phyloP scores from a whole-genome alignment of 2,797 vertebrate genomes.

The Etheostoma nigrum region DNA sequence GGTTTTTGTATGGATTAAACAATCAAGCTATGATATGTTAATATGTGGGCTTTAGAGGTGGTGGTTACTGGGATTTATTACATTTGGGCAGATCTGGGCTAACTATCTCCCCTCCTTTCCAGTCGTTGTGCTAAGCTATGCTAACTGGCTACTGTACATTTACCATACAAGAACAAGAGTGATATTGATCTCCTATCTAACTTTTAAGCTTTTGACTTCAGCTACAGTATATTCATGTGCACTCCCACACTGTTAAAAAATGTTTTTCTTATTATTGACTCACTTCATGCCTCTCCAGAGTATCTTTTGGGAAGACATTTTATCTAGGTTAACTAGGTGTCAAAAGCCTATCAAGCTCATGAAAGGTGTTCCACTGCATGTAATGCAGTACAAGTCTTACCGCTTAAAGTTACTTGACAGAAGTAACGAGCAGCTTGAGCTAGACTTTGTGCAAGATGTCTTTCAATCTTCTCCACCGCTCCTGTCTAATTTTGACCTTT shows the following conservation, averaged over 20 bases:
- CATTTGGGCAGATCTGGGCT: background rate
- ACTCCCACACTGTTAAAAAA: background rate
- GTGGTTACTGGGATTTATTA: background rate
- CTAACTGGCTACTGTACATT: no score
- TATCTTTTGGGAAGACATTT: constrained; percentile 1
- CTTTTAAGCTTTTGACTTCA: background rate
- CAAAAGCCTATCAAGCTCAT: constrained; percentile 14
- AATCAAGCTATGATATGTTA: background rate
- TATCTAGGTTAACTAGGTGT: constrained; percentile 12
- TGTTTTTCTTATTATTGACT: constrained; percentile 7
- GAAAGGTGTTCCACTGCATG: constrained; percentile 8
- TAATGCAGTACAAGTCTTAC: background rate
- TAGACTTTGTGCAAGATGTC: constrained; percentile 11
- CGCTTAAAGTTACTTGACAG: background rate
- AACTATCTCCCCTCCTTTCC: background rate
- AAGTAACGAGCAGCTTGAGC: background rate
- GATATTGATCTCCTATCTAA: no score
- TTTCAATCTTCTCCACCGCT: constrained; percentile 29
- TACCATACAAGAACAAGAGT: no score
- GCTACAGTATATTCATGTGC: background rate
- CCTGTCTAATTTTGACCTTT: constrained; percentile 53
- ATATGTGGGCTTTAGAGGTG: background rate
- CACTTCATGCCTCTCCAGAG: background rate
- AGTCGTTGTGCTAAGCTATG: background rate
- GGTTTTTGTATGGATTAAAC: background rate